Base-by-base conservation (phyloP, 30 jellyfish, hydroid and myxozoan species). In the Turritopsis rubra region DNA sequence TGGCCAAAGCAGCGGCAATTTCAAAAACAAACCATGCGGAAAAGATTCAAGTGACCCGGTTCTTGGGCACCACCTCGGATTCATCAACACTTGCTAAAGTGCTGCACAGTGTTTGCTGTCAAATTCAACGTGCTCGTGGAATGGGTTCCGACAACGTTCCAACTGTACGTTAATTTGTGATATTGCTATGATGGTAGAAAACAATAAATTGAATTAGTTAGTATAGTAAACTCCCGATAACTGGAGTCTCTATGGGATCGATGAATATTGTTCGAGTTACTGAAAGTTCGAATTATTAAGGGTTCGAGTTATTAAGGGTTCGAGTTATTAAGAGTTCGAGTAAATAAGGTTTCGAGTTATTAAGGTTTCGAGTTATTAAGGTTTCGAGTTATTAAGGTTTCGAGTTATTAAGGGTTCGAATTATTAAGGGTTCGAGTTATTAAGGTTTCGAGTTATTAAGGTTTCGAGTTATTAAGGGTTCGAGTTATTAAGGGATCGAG, bases 11-110 rank as follows among this genome's bases (percentile, higher is more conserved):
- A 8, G 95, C 91, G 21, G 79, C 79, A 75, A 23, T 60, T 53
- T 65, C 95, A 23, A 87, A 86, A 80, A 84, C 77, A 30, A 25
- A 29, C 17, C 54, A 83, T 81, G 87, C 88, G 1, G 86, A 84
- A 53, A 65, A 29, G 21, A 87, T 88, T 20, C 52, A 85, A 71
- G 79, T 91, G 17, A 65, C 88, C 73, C 79, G 97, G 52, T 91
- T 91, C 66, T 80, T 86, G 1, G 97, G 97, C 21, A 91, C 97
- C 1, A 91, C 97, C 0, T 83, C 96, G 7, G 97, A 86, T 26
- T 91, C 97, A 53, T 86, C 97, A 9, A 86, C 89, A 21, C 70
- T 91, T 28, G 75, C 81, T 71, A 83, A 84, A 70, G 29, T 80
- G 85, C 78, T 91, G 76, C 70, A 82, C 78, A 79, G 91, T 71